Conservation (phyloP, 2,888 invertebrate species). For the Lumbricus terrestris region DNA sequence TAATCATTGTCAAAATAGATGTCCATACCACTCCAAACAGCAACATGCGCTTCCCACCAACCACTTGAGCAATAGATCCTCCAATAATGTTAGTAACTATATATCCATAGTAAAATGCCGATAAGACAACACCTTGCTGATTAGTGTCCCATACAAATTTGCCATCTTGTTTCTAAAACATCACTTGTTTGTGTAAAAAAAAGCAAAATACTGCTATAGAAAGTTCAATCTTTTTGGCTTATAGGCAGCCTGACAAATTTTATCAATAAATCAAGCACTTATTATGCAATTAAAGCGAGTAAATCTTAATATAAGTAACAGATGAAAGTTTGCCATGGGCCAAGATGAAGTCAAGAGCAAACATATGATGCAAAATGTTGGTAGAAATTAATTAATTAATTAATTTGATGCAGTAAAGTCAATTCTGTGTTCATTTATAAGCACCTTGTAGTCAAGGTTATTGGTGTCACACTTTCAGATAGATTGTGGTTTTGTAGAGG, state of each 20-base stretch:
- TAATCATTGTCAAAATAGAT: slow-evolving; percentile 29
- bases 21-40: slow-evolving; percentile 27
- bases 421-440: background rate
- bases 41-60: slow-evolving; percentile 31
- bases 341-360: background rate
- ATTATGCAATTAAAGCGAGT: background rate
- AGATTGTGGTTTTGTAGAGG: no score
- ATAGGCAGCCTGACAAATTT: background rate
- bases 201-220: background rate
- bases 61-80: slow-evolving; percentile 30
- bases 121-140: slow-evolving; percentile 30
- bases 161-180: slow-evolving; percentile 22
- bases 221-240: background rate
- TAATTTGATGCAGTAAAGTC: background rate
- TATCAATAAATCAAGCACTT: background rate
- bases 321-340: background rate
- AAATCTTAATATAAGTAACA: background rate
- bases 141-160: slow-evolving; percentile 28
- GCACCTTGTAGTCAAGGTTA: no score
- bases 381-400: background rate
- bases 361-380: background rate
- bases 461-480: no score
- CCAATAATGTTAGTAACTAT: slow-evolving; percentile 33
- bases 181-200: background rate
- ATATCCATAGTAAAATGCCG: slow-evolving; percentile 35